Percentiles rank a stretch among this genome's conserved stretches.
These are phyloP conservation scores for Goniozus legneri DNA, from an alignment of 1,140 invertebrate species.

Conservation along the genomic window DNA sequence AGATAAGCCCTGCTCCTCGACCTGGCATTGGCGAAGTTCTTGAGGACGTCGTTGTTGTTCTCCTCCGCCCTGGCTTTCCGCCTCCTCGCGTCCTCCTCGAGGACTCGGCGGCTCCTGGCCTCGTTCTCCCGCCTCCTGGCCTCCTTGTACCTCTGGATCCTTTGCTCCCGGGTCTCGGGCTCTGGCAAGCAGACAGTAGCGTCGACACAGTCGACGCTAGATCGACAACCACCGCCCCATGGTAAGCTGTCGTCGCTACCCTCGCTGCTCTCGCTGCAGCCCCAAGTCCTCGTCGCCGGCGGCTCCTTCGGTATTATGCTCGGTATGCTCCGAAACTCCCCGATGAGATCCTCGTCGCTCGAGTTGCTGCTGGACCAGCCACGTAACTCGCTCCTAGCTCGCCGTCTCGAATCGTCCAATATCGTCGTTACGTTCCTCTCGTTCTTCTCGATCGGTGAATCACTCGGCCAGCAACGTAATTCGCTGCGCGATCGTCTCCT, in stretches of 20 bases:
- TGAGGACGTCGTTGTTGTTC: conserved; percentile 31
- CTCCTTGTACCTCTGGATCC: conserved; percentile 49
- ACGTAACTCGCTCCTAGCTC: conserved; percentile 45
- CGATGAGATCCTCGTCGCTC: conserved; percentile 47
- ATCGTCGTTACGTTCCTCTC: conserved; percentile 19
- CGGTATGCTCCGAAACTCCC: conserved; percentile 34
- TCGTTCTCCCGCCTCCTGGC: conserved; percentile 45
- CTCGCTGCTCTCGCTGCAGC: conserved; percentile 51
- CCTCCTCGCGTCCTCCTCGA: conserved; percentile 46
- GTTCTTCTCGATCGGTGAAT: conserved; percentile 27
- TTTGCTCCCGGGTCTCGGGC: conserved; percentile 43
- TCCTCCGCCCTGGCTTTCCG: conserved; percentile 34
- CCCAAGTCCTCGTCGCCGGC: conserved; percentile 35
- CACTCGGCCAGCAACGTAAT: conserved; percentile 42
- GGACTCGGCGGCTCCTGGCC: conserved; percentile 38
- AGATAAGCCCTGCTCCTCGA: conserved; percentile 15
- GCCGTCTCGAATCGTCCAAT: conserved; percentile 26
- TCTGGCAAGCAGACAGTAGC: conserved; percentile 25
- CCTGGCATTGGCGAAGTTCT: conserved; percentile 15
- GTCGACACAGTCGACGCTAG: conserved; percentile 37
- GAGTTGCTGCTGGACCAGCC: conserved; percentile 51
- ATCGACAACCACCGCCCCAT: conserved; percentile 35
- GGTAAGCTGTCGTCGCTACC: conserved; percentile 50
- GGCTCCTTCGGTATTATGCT: conserved; percentile 25
- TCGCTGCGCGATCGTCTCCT: conserved; percentile 47